Base-by-base conservation (phyloP, 2,888 invertebrate genomes). In the Desoria tigrina region DNA sequence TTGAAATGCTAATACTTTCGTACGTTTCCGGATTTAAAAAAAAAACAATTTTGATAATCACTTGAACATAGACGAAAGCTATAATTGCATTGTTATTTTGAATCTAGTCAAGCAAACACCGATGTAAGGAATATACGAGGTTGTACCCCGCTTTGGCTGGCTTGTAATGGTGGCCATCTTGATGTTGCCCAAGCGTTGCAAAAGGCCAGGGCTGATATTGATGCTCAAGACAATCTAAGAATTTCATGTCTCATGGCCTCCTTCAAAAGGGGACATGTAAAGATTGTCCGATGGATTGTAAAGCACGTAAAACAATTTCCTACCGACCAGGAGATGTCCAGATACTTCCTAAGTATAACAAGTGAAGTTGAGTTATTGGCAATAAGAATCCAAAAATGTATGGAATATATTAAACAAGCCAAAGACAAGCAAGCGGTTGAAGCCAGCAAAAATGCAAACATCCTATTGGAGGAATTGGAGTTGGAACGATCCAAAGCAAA, bases 71-170 rank as follows among this genome's bases (percentile, higher is more conserved):
- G n/a, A n/a, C n/a, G n/a, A n/a, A n/a, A n/a, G n/a, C n/a, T n/a
- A n/a, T n/a, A n/a, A n/a, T 18, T 6, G 39, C 32, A 58, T 32
- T 32, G 4, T 7, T 32, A 11, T 32, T 7, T 32, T 32, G 4
- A 32, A 32, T 79, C 74, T 77, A 85, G 88, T 76, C 89, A 90
- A 76, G 96, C 96, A 55, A 90, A 90, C 68, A 94, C 98, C 1
- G 98, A 99, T 82, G 97, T 96, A 23, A 94, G 96, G 79, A 99
- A 99, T 82, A 99, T 99, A 81, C 99, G 99, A 83, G 99, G 99
- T 72, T 97, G 97, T 81, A 97, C 98, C 28, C 96, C 98, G 0
- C 83, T 98, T 14, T 98, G 97, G 97, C 83, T 99, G 72, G 97
- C 99, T 18, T 96, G 96, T 26, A 95, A 97, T 82, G 96, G 97